Conservation (phyloP, 2,888 invertebrate genomes). For the Folsomia manolachei region DNA sequence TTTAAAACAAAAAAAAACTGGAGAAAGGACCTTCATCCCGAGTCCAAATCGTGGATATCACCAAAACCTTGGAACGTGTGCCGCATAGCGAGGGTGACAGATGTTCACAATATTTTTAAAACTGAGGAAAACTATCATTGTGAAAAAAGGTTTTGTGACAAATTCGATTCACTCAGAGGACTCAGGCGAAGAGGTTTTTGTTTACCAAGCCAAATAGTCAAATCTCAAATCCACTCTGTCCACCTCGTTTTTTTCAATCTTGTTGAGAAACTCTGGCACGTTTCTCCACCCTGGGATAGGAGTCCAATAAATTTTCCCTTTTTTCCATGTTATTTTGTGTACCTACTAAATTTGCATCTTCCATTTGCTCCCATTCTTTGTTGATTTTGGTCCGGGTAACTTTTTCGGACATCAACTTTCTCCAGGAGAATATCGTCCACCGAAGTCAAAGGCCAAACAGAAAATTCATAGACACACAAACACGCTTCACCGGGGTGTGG, state of each 20-base stretch:
- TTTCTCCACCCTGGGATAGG: not conserved
- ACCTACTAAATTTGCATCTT: conserved; percentile 16
- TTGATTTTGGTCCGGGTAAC: conserved; percentile 3
- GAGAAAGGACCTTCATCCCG: not conserved
- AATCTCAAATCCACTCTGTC: conserved; percentile 14
- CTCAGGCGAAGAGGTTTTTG: conserved; percentile 7
- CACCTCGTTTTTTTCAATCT: conserved; percentile 13
- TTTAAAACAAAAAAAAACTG: not conserved
- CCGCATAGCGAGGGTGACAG: too few species aligned
- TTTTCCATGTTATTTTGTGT: not conserved
- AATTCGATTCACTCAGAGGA: not conserved
- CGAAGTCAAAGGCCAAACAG: not conserved
- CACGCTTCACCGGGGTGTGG: not conserved
- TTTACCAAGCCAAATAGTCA: conserved; percentile 22
- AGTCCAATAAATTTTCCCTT: not conserved
- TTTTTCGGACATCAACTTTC: conserved; percentile 5
- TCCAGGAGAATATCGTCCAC: not conserved
- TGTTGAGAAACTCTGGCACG: conserved; percentile 17
- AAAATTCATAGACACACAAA: not conserved
- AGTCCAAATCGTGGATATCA: not conserved
- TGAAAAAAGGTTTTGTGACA: not conserved
- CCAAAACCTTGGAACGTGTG: too few species aligned
- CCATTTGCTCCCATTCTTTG: conserved; percentile 17
- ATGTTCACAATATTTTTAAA: conserved; percentile 24
- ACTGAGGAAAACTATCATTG: too few species aligned